A percentile compares a stretch with the other conserved stretches of the same genome.
Evolutionary conservation across 2,888 invertebrate genomes (phyloP).

Genomic region (Tipula confusa): DNA sequence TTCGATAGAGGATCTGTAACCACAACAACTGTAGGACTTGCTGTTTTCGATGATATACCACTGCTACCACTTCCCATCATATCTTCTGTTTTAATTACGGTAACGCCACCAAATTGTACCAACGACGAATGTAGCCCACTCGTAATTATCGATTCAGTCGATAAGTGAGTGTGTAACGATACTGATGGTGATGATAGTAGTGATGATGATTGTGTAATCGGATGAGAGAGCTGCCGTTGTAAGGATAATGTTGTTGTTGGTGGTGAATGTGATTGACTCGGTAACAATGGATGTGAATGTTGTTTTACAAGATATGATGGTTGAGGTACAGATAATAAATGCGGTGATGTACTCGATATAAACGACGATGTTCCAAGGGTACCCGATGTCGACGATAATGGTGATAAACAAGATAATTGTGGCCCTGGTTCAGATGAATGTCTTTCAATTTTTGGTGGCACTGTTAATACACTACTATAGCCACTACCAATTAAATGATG

Average conservation of each 20-base stretch:
- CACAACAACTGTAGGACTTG: constrained; percentile 48
- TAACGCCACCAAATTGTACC: constrained; percentile 33
- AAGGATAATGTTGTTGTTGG: constrained; percentile 43
- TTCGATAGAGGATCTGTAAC: constrained; percentile 41
- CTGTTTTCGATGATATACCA: constrained; percentile 42
- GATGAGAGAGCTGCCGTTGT: constrained; percentile 55
- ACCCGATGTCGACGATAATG: constrained; percentile 28
- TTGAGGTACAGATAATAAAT: constrained; percentile 57
- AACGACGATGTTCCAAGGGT: constrained; percentile 41
- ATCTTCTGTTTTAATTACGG: constrained; percentile 32
- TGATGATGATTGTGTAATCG: constrained; percentile 40
- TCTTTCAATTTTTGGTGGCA: constrained; percentile 55
- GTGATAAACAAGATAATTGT: constrained; percentile 42
- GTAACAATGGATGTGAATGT: constrained; percentile 61
- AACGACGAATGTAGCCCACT: constrained; percentile 10
- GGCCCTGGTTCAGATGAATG: constrained; percentile 60
- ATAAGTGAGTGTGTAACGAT: constrained; percentile 8
- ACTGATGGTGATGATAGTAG: constrained; percentile 6
- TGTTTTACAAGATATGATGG: constrained; percentile 58
- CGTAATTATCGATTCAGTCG: constrained; percentile 29
- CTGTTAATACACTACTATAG: constrained; percentile 46
- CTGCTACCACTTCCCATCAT: background rate
- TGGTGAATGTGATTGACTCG: constrained; percentile 53
- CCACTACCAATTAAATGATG: constrained; percentile 38
- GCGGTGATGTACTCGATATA: constrained; percentile 44